Base-by-base conservation (phyloP, 2,888 invertebrate species). In the Ashinkailepas kermadecensis region DNA sequence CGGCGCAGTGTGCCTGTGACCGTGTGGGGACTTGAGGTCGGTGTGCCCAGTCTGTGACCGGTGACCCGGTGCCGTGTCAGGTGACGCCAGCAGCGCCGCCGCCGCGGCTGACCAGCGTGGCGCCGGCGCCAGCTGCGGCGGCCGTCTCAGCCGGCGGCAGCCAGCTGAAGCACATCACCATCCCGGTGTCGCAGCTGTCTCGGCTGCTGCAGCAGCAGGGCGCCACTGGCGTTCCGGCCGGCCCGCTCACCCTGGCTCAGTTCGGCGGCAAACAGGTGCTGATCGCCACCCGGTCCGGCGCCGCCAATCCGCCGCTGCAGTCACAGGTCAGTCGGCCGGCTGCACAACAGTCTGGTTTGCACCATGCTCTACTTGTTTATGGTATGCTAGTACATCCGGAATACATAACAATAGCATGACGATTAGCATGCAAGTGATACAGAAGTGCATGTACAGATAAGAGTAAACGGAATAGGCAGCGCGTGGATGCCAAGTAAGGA, bases 171-270 rank as follows among this genome's bases (percentile, higher is more conserved):
- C 74, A 74, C 74, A 74, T 74, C 74, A 74, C 74, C 18, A 74
- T 74, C 74, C 74, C 74, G 54, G 74, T 74, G 39, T 74, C 74
- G 18, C 74, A 74, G 54, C 74, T 74, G 18, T 25, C 39, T 6
- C 74, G 74, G 74, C 74, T 74, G 74, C 74, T 74, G 54, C 74
- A 74, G 74, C 74, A 74, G 39, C 74, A 74, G 74, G 74, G 39
- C 54, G 74, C 13, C 12, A 0, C 39, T 1, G 25, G 25, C 25
- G 13, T 13, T 0, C 54, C 74, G 18, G 54, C 15, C 74, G 74
- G 74, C 18, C 23, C 74, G 18, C 74, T 74, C 18, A 74, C 74
- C 8, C 74, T 74, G 54, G 74, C 74, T 0, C 74, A 74, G 54
- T 54, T 74, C 54, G 74, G 74, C 18, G 74, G 74, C 74, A 39